Evolutionary conservation across 2,797 vertebrate species (phyloP).

Genomic region (Triplophysa yarkandensis): DNA sequence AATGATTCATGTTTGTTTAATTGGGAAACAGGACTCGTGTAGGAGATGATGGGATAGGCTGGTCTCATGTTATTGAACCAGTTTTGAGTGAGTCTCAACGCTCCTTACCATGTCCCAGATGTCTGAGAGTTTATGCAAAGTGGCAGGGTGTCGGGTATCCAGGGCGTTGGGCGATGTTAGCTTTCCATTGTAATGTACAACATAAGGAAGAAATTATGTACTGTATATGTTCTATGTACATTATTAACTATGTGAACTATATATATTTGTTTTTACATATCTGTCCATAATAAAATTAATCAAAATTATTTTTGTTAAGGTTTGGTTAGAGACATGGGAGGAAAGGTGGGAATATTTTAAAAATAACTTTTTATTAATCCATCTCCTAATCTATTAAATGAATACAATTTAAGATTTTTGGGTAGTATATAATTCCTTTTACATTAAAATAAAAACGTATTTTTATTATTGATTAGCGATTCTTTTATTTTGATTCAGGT

Average conservation of each 20-base stretch:
- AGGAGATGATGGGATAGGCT: slow-evolving; percentile 28
- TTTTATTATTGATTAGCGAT: too few relatives aligned
- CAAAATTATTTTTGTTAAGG: too few relatives aligned
- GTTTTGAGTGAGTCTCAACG: slow-evolving; percentile 18
- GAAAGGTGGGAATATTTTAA: too few relatives aligned
- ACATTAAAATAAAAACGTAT: too few relatives aligned
- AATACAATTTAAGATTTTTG: background rate
- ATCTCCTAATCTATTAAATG: too few relatives aligned
- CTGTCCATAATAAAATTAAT: too few relatives aligned
- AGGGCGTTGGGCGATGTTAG: background rate
- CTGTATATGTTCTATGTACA: background rate
- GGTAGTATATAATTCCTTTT: background rate
- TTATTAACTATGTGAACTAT: too few relatives aligned
- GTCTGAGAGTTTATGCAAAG: slow-evolving; percentile 31
- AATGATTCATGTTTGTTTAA: slow-evolving; percentile 51
- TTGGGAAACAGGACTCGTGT: slow-evolving; percentile 38
- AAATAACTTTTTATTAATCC: too few relatives aligned
- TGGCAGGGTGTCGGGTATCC: slow-evolving; percentile 10
- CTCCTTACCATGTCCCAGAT: slow-evolving; percentile 20
- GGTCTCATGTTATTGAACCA: slow-evolving; percentile 29
- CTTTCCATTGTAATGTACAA: slow-evolving; percentile 8
- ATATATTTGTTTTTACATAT: too few relatives aligned
- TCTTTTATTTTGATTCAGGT: too few relatives aligned
- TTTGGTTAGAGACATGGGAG: too few relatives aligned
- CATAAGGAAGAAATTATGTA: background rate